These are phyloP conservation scores for Triplophysa rosa DNA, from an alignment of 2,113 vertebrate genomes.

Conservation along the genomic window DNA sequence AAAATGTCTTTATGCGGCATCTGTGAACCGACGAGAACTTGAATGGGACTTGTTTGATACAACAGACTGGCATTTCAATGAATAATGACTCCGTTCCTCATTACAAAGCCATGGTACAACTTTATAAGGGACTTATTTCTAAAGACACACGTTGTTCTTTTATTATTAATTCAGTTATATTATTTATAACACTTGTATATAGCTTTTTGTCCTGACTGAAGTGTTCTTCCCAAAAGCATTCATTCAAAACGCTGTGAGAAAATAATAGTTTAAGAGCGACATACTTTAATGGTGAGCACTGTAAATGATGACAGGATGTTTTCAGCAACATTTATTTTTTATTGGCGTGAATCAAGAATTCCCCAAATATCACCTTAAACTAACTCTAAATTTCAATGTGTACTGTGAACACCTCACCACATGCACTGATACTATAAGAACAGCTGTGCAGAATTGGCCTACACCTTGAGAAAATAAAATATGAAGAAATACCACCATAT, in stretches of 20 bases:
- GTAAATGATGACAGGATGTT: too few relatives aligned
- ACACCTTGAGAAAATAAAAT: constrained; percentile 7
- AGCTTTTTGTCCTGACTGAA: background rate
- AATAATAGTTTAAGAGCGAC: too few relatives aligned
- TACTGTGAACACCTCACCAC: background rate
- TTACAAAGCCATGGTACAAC: background rate
- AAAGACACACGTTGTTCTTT: background rate
- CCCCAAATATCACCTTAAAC: background rate
- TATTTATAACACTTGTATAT: background rate
- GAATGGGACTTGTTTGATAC: background rate
- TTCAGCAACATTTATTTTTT: background rate
- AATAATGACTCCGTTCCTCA: background rate
- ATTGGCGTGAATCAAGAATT: background rate
- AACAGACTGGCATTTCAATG: background rate
- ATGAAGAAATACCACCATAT: constrained; percentile 20
- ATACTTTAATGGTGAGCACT: too few relatives aligned
- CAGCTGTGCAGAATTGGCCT: background rate
- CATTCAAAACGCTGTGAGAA: too few relatives aligned
- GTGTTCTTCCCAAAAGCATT: background rate
- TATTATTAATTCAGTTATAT: too few relatives aligned
- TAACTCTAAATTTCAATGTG: background rate
- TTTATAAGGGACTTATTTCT: background rate
- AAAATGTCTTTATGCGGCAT: background rate
- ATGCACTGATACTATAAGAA: constrained; percentile 10
- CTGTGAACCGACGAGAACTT: background rate